A percentile compares a stretch with the other conserved stretches of the same genome.
phyloP scores from a whole-genome alignment of 1,140 invertebrate genomes.

The Neodiprion fabricii region DNA sequence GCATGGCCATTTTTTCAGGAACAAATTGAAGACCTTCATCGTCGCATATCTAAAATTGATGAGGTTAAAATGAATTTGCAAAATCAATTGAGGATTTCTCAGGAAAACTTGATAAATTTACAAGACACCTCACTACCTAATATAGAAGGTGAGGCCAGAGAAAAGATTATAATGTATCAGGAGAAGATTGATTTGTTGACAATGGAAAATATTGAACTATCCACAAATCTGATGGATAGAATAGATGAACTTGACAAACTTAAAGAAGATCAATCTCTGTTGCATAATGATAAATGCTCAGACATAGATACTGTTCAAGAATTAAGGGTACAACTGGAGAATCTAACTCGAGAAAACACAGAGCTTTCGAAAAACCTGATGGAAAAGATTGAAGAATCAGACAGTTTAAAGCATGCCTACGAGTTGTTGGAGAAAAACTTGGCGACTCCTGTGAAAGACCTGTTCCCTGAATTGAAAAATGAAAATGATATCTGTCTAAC shows the following conservation, averaged over 20 bases:
- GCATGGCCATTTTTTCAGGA: conserved; percentile 22
- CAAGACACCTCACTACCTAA: conserved; percentile 11
- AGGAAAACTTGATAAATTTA: conserved; percentile 28
- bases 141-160: conserved; percentile 26
- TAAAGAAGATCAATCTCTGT: conserved; percentile 30
- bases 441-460: not conserved
- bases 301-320: conserved; percentile 26
- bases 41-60: conserved; percentile 26
- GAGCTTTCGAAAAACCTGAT: conserved; percentile 36
- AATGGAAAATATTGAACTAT: conserved; percentile 31
- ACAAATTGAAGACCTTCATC: conserved; percentile 35
- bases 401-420: conserved; percentile 28
- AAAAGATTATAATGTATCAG: conserved; percentile 28
- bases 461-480: conserved; percentile 7
- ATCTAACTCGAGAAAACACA: conserved; percentile 34
- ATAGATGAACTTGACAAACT: conserved; percentile 36
- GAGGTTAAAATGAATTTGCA: conserved; percentile 37
- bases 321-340: conserved; percentile 23
- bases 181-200: conserved; percentile 24
- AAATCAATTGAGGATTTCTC: conserved; percentile 26
- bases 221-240: conserved; percentile 33
- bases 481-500: conserved; percentile 14
- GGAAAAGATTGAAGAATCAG: conserved; percentile 36
- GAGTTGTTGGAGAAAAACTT: conserved; percentile 26
- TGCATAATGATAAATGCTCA: conserved; percentile 31